A percentile compares a stretch with the other conserved stretches of the same genome.
phyloP scores from a whole-genome alignment of 2,888 invertebrate genomes.

The Drosophila paranaensis region DNA sequence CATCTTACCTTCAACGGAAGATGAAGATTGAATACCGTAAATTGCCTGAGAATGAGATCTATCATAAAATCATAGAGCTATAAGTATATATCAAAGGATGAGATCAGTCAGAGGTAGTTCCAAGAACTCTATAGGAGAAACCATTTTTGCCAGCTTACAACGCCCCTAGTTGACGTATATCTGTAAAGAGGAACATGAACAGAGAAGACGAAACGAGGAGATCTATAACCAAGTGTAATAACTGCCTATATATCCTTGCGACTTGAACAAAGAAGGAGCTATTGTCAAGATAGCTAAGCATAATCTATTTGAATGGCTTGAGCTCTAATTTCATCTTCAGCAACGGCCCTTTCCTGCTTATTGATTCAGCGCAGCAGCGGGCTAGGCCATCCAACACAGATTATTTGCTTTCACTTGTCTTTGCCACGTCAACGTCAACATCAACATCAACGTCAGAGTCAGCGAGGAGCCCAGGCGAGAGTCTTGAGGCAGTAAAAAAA shows the following conservation, averaged over 20 bases:
- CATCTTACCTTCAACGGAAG: no score
- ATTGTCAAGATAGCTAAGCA: not conserved
- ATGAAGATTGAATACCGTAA: no score
- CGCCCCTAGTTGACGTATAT: no score
- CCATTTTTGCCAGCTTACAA: no score
- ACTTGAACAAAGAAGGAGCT: not conserved
- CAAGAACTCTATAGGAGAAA: no score
- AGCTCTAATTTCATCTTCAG: not conserved
- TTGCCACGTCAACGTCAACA: conserved; percentile 31
- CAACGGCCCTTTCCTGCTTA: not conserved
- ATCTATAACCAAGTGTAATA: not conserved
- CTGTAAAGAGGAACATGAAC: not conserved
- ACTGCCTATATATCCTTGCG: not conserved
- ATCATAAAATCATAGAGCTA: no score
- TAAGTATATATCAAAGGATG: no score
- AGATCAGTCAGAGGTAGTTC: no score
- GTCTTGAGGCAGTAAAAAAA: conserved; percentile 56
- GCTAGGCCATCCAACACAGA: conserved; percentile 10
- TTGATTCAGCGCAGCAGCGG: not conserved
- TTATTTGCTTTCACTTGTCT: conserved; percentile 20
- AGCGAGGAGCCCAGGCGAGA: conserved; percentile 4
- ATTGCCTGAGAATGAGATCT: no score
- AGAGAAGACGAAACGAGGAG: not conserved
- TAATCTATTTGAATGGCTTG: not conserved
- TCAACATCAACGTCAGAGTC: conserved; percentile 23